phyloP scores from a whole-genome alignment of 1,140 invertebrate species.

The Drosophila littoralis region DNA sequence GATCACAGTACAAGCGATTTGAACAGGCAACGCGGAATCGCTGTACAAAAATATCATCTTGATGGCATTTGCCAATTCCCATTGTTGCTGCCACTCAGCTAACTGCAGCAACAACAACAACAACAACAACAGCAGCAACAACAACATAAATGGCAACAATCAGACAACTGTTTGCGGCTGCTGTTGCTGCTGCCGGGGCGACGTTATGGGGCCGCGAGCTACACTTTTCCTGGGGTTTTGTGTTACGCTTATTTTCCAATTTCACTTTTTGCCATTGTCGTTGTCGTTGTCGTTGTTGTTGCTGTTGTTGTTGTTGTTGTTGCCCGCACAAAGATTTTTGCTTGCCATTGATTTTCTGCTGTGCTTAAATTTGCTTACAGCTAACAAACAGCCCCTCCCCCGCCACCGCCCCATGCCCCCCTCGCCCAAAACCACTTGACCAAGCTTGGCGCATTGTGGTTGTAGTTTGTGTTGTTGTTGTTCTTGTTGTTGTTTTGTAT shows the following conservation, averaged over 20 bases:
- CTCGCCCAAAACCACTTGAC: constrained; percentile 35
- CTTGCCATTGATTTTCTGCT: constrained; percentile 74
- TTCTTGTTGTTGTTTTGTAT: constrained; percentile 56
- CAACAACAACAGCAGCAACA: constrained; percentile 6
- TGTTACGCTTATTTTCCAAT: constrained; percentile 83
- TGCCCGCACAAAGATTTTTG: constrained; percentile 45
- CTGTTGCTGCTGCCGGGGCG: constrained; percentile 8
- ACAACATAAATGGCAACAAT: constrained; percentile 56
- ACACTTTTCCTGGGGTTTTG: constrained; percentile 71
- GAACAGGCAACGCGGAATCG: not conserved
- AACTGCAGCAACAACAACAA: constrained; percentile 1
- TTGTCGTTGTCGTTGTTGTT: constrained; percentile 30
- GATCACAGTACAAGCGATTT: not conserved
- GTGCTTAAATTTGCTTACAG: constrained; percentile 77
- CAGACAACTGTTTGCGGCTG: constrained; percentile 38
- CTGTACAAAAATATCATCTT: constrained; percentile 8
- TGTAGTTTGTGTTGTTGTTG: constrained; percentile 41
- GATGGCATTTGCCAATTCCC: constrained; percentile 6
- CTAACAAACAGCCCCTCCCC: constrained; percentile 11
- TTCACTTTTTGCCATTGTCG: constrained; percentile 52
- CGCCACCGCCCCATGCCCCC: constrained; percentile 3
- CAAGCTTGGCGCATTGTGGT: constrained; percentile 36
- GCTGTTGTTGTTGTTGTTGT: constrained; percentile 18
- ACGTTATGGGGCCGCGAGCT: constrained; percentile 44
- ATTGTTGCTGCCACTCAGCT: constrained; percentile 16